Evolutionary conservation across 1,140 invertebrate genomes (phyloP).

Genomic region (Aphelinus atriplicis): DNA sequence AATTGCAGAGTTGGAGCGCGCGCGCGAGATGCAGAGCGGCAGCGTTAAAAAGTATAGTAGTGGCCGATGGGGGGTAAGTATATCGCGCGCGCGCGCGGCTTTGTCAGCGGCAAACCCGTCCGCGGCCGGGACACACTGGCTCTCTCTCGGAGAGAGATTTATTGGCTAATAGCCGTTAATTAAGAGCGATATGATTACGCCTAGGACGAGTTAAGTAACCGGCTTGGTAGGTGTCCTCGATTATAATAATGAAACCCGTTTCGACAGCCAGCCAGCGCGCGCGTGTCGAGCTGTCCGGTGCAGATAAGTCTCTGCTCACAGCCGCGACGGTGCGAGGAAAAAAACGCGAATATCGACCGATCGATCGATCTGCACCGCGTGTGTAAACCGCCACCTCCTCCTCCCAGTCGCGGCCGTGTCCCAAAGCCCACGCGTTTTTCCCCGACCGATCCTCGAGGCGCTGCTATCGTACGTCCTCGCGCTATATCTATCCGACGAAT

Average conservation of each 20-base stretch:
- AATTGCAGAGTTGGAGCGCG: no score
- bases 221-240: constrained; percentile 25
- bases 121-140: neutral
- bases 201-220: constrained; percentile 24
- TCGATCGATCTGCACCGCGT: constrained; percentile 2
- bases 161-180: constrained; percentile 26
- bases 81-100: neutral
- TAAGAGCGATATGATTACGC: constrained; percentile 32
- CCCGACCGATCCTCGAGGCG: neutral
- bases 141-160: neutral
- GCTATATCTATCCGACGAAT: no score
- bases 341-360: neutral
- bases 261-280: neutral
- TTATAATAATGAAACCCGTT: constrained; percentile 22
- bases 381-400: neutral
- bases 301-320: neutral
- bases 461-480: no score
- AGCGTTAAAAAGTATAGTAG: no score
- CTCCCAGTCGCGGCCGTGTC: neutral
- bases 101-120: neutral
- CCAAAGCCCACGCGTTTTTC: no score
- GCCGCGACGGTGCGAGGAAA: neutral
- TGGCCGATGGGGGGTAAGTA: no score
- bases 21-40: no score
- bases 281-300: neutral